phyloP scores from a whole-genome alignment of 2,888 invertebrate genomes.

The Scrobipalpa costella region DNA sequence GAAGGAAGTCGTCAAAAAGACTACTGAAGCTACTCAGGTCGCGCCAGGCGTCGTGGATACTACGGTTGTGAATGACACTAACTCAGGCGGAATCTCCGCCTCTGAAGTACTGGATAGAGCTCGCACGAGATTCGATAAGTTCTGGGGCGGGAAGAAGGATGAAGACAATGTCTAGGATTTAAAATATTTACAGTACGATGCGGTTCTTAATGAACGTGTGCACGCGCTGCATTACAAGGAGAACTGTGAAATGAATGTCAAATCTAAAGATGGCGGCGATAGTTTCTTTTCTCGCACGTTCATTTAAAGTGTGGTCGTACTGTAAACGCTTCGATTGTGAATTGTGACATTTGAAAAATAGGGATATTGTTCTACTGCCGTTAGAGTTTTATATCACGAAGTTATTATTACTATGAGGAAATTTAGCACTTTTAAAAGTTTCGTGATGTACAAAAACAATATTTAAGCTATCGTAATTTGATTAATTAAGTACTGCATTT shows the following conservation, averaged over 20 bases:
- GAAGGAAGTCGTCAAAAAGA: slow-evolving; percentile 71
- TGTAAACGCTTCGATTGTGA: slow-evolving; percentile 43
- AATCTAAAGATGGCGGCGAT: too few species aligned
- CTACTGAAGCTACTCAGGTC: slow-evolving; percentile 73
- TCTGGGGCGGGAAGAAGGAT: slow-evolving; percentile 91
- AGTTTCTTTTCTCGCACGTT: too few species aligned
- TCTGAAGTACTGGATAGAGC: slow-evolving; percentile 90
- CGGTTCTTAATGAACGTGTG: too few species aligned
- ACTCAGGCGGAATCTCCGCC: slow-evolving; percentile 80
- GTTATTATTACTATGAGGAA: neutral
- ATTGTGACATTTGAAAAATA: slow-evolving; percentile 45
- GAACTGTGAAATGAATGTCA: too few species aligned
- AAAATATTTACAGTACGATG: too few species aligned
- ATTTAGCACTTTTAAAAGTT: slow-evolving; percentile 16
- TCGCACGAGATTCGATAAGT: slow-evolving; percentile 91
- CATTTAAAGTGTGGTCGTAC: too few species aligned
- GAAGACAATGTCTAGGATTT: slow-evolving; percentile 77
- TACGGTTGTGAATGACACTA: slow-evolving; percentile 72
- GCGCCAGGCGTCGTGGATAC: slow-evolving; percentile 81
- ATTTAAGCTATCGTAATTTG: slow-evolving; percentile 31
- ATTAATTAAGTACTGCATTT: neutral
- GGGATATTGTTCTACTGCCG: slow-evolving; percentile 18
- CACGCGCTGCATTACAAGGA: too few species aligned
- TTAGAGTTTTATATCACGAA: slow-evolving; percentile 17
- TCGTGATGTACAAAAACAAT: slow-evolving; percentile 30